Base-by-base conservation (phyloP, 1,140 invertebrate species). In the Tribolium castaneum region DNA sequence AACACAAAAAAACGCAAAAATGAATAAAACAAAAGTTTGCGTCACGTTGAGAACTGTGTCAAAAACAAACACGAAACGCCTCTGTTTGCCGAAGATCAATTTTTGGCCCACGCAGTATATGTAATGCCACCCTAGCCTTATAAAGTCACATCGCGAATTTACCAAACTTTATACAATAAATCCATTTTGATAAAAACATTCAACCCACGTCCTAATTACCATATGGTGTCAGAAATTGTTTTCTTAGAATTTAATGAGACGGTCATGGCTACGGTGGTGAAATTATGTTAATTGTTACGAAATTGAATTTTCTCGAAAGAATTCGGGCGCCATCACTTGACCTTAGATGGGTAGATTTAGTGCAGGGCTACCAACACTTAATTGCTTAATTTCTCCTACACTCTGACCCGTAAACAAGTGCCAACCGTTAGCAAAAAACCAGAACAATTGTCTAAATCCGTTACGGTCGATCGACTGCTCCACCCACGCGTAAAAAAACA, bases 41-140 rank as follows among this genome's bases (percentile, higher is more conserved):
- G 39, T 45, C 39, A 45, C 39, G 9, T 10, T 10, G 39, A 45
- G 7, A 45, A 59, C 19, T 19, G 16, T 52, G 54, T 59, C 54
- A 25, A 59, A 59, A 59, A 25, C 3, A 6, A 1, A 59, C 16
- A 9, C 19, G 54, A 25, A 25, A 25, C 59, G 59, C 34, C 59
- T 35, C 59, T 66, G 25, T 35, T 66, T 66, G 6, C 30, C n/a
- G 30, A 52, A 35, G 59, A 66, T 12, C n/a, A 45, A 10, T 66
- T 66, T 66, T 66, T 66, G 10, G 59, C 59, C 59, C 59, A 66
- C 59, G 59, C 59, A 7, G 30, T 66, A 35, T 66, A 66, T 3
- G 6, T 35, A 10, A n/a, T 59, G 19, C 22, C 54, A 25, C 54
- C 10, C 9, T 35, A 30, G 7, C 59, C 59, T 12, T 66, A 66